These are phyloP conservation scores for Trichopoda pennipes DNA, from an alignment of 2,888 invertebrate species.

Conservation along the genomic window DNA sequence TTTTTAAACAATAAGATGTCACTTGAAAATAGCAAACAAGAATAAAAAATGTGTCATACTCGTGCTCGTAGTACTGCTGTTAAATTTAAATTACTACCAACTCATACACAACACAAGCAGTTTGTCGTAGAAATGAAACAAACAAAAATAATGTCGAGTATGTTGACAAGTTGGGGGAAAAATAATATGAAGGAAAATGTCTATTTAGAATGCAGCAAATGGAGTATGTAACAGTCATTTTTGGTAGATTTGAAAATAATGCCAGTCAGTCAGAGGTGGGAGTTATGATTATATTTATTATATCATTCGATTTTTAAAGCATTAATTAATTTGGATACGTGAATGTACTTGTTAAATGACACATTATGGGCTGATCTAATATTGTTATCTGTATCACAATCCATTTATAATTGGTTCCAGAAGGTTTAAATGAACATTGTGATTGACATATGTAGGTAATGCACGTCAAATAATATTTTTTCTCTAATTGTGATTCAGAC, in stretches of 20 bases:
- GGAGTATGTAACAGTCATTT: conserved; percentile 2
- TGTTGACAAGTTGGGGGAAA: conserved; percentile 20
- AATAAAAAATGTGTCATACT: conserved; percentile 51
- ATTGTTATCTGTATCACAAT: too few species aligned
- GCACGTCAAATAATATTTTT: too few species aligned
- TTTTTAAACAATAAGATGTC: conserved; percentile 65
- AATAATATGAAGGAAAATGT: conserved; percentile 20
- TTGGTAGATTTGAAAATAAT: neutral
- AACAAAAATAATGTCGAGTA: conserved; percentile 28
- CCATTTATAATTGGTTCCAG: too few species aligned
- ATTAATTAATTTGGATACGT: too few species aligned
- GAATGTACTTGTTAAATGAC: too few species aligned
- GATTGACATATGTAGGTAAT: too few species aligned
- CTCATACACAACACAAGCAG: conserved; percentile 15
- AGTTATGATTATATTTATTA: neutral
- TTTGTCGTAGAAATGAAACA: conserved; percentile 24
- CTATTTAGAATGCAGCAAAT: conserved; percentile 29
- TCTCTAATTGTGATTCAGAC: too few species aligned
- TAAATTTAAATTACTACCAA: conserved; percentile 58
- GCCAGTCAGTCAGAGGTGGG: neutral
- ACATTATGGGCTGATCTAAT: too few species aligned
- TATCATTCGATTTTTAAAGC: too few species aligned
- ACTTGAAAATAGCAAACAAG: conserved; percentile 56
- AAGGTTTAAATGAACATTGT: too few species aligned
- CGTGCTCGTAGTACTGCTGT: conserved; percentile 34